Evolutionary conservation across 2,888 invertebrate species (phyloP), one percentile per base, ranked within the genome.

Genomic region (Meghimatium bilineatum): DNA sequence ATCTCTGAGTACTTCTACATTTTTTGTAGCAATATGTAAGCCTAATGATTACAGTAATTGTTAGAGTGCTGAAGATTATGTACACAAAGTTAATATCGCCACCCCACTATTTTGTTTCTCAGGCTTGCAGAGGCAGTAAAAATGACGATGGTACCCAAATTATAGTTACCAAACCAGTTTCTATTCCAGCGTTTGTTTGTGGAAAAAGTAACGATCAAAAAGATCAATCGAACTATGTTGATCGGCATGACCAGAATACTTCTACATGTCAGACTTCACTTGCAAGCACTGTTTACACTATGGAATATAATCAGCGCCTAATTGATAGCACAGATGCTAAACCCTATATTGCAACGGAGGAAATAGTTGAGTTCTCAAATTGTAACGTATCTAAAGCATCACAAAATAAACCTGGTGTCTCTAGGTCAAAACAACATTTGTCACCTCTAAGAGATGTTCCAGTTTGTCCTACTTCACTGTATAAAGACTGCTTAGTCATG

Each of bases 91-190:
- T 44, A 44, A 44, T 12, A 44, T 44, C 44, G 5, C 6, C 44
- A 44, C 44, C 12, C 5, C 12, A 8, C 44, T 1, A 74, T 80
- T 52, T 84, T 36, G n/a, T 38, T 72, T 84, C 29, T 29, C 84
- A 91, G 91, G 91, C 91, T 36, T 91, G 91, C 79, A 75, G 91
- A 71, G 91, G 91, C 26, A 74, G 83, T 29, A 84, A 85, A 10
- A 88, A 88, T 76, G 91, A 91, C 85, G 82, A 84, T 74, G 91
- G 90, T 56, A 86, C 78, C 2, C 85, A 84, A 29, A 49, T 89
- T n/a, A 75, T 17, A 66, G 87, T 87, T 69, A 81, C 66, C 36
- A 82, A 34, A 34, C 52, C 60, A n/a, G 29, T 29, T 29, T 29
- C 20, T 6, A 44, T 34, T 20, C 32, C 63, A 29, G 34, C 23